Evolutionary conservation across 2,113 vertebrate genomes (phyloP).

Genomic region (Phrynocephalus versicolor): DNA sequence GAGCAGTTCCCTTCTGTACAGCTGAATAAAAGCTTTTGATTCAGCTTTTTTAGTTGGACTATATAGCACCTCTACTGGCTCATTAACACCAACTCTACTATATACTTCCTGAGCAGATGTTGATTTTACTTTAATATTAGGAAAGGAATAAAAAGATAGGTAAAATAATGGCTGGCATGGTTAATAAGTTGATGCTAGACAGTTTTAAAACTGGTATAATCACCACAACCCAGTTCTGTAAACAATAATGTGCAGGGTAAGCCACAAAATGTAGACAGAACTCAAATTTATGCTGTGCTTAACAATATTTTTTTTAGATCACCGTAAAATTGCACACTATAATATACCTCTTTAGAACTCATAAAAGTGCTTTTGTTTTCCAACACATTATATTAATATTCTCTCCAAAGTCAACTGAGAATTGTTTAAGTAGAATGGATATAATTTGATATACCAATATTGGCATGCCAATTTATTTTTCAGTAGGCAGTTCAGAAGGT

Average conservation of each 20-base stretch:
- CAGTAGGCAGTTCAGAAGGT: not conserved
- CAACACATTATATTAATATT: not conserved
- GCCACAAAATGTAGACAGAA: not conserved
- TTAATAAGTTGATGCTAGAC: not conserved
- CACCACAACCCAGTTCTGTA: not conserved
- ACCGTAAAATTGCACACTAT: not conserved
- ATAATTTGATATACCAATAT: conserved; percentile 13
- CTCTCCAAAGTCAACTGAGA: conserved; percentile 3
- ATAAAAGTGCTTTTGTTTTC: not conserved
- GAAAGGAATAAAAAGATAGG: not conserved
- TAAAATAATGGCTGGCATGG: not conserved
- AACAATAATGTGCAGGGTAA: not conserved
- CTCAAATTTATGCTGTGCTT: not conserved
- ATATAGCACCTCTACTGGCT: too few species aligned
- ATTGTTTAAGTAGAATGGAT: not conserved
- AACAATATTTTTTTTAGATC: not conserved
- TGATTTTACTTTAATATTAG: not conserved
- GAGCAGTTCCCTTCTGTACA: too few species aligned
- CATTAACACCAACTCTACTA: not conserved
- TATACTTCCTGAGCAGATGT: not conserved
- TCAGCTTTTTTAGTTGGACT: too few species aligned
- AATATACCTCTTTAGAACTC: not conserved
- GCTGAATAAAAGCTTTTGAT: too few species aligned
- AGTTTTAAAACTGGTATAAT: not conserved
- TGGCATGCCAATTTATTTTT: not conserved